Base-by-base conservation (phyloP, 2,797 vertebrate species). In the Hyperoplus immaculatus region DNA sequence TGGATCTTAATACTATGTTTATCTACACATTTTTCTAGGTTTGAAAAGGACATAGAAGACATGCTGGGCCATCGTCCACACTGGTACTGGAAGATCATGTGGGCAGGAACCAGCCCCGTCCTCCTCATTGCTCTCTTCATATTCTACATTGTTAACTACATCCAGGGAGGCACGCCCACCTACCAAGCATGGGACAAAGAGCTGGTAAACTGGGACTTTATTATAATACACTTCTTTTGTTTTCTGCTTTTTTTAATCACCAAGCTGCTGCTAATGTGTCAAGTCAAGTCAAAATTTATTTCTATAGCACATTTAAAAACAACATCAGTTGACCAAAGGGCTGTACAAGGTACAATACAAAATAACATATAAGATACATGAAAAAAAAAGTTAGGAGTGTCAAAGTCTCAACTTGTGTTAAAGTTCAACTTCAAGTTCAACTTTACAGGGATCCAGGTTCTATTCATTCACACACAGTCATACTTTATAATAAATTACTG, bases 141-240 rank as follows among this genome's bases (percentile, higher is more conserved):
- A 84, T 96, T 97, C 93, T 98, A 97, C 91, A 89, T 99, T 68
- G 76, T 95, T 0, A 96, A 95, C 90, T 98, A 97, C 64, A 96
- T 98, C 89, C 90, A 84, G 72, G 94, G 95, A 1, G 98, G 97
- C n/a, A 95, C 95, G 0, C 93, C 96, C 15, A 96, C 94, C 6
- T 99, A 99, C 86, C 96, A 96, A 87, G 97, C 97, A 0, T 99
- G 98, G 98, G 89, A 98, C 49, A 94, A 96, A 88, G 77, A 95
- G 43, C 90, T 95, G 95, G 97, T 99, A 89, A 83, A 87, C 42
- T 71, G 21, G 6, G 1, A 0, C 9, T 16, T 47, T 21, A 43
- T 13, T 29, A 3, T 14, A 6, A 6, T 53, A 0, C 2, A 38
- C 21, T 15, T n/a, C 45, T 13, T 6, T 13, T 6, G 42, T 29